Base-by-base conservation (phyloP, 1,140 invertebrate species). In the Hyles vespertilio region DNA sequence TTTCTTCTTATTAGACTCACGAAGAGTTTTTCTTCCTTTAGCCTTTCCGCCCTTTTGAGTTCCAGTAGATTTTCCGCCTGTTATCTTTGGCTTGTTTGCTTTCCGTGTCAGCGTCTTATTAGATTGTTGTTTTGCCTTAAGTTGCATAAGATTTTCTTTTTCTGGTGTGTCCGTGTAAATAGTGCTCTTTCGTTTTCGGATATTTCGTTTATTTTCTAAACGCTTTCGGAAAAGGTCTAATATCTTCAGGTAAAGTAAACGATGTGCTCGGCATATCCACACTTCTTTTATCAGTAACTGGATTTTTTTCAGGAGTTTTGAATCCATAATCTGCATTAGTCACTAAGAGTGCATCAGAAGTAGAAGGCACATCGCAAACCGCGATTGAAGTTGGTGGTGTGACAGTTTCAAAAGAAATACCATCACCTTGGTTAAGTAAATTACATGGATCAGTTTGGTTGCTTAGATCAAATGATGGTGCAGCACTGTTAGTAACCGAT, bases 91-190 rank as follows among this genome's bases (percentile, higher is more conserved):
- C 22, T 22, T 22, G 1, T 22, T 22, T 22, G 22, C 22, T 54
- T 43, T 54, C 52, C 43, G 40, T 36, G 52, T 36, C 52, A 54
- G 43, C 52, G 40, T 54, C 43, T 54, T 54, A 54, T 54, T 54
- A 43, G 52, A 54, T 43, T 54, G 52, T 54, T 54, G 34, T 54
- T 54, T 22, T 22, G 22, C 22, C 22, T 22, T 22, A 22, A 22
- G 22, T 22, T 22, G 22, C 22, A 22, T 22, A 11, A 54, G 40
- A 36, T 33, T 36, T 54, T 33, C 52, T 54, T 43, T 54, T 54
- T 54, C 52, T 36, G 52, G 52, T 10, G 52, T 54, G 43, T 54
- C 52, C 9, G 52, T 54, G 40, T 43, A 36, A 36, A 44, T 54
- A 36, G 34, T 33, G 43, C 34, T 54, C 7, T 36, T 33, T 54